Base-by-base conservation (phyloP, 2,888 invertebrate genomes). In the Pardosa pseudoannulata region DNA sequence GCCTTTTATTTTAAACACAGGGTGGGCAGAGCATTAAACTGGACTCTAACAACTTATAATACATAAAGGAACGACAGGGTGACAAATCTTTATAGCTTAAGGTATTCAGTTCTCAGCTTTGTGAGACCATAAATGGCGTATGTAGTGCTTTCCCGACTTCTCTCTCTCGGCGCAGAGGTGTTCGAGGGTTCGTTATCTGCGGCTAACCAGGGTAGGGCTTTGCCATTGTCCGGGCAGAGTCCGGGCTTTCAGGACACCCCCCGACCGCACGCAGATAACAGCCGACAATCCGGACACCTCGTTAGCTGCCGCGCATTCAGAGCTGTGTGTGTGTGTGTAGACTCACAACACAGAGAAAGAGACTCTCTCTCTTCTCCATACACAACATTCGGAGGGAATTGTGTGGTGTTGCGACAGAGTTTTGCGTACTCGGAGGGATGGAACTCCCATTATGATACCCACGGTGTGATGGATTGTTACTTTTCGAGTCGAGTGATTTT, bases 241-340 rank as follows among this genome's bases (percentile, higher is more conserved):
- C 75, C 75, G 68, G 70, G 75, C 62, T 68, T 75, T 82, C 39
- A 70, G n/a, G 67, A 11, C 41, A 36, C 23, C 56, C 56, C 56
- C 56, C 5, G n/a, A 56, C 56, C 56, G 16, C 70, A 70, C 23
- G 29, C 81, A 56, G 81, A 82, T 82, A 82, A 82, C 81, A 70
- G 81, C 68, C 81, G n/a, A 82, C 81, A 82, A 82, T 82, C 81
- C 74, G 68, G 23, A 27, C 70, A 62, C 62, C 81, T 75, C 74
- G 74, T 75, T 75, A 82, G 72, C 27, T 29, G 71, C 29, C 23
- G 9, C 2, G 9, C 28, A 19, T 29, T 19, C 67, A 28, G 36
- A 13, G 28, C 9, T n/a, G n/a, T n/a, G n/a, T n/a, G 16, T 19
- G 41, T 28, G 32, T 19, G 31, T 23, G 46, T 3, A 28, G 56